These are phyloP conservation scores for Drosophila colorata DNA, from an alignment of 2,888 invertebrate species.

Conservation along the genomic window DNA sequence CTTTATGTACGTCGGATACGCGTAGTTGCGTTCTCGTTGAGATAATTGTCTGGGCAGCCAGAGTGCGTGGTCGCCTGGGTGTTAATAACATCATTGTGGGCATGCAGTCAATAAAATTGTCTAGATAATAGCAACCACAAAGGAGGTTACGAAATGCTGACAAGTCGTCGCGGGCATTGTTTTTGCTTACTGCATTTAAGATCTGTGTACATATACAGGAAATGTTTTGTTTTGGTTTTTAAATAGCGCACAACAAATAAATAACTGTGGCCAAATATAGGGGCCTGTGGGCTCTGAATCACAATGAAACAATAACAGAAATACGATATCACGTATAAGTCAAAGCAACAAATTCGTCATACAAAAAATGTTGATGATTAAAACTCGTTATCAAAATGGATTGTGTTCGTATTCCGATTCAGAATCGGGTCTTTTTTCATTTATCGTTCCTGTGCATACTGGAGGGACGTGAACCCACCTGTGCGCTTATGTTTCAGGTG, in stretches of 20 bases:
- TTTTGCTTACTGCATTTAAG: slow-evolving; percentile 13
- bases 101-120: background rate
- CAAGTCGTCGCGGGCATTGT: slow-evolving; percentile 4
- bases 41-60: slow-evolving; percentile 24
- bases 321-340: slow-evolving; percentile 32
- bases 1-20: background rate
- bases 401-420: background rate
- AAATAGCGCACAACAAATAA: slow-evolving; percentile 9
- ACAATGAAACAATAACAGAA: slow-evolving; percentile 13
- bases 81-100: background rate
- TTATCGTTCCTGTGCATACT: background rate
- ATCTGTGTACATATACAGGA: slow-evolving; percentile 34
- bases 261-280: slow-evolving; percentile 12
- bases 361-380: background rate
- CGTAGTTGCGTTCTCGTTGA: slow-evolving; percentile 14
- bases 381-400: slow-evolving; percentile 17
- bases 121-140: slow-evolving; percentile 9
- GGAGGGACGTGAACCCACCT: slow-evolving; percentile 17
- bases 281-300: slow-evolving; percentile 13
- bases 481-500: slow-evolving; percentile 36
- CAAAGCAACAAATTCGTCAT: slow-evolving; percentile 30
- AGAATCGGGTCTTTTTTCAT: background rate
- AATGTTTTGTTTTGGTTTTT: slow-evolving; percentile 30
- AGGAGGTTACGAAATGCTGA: background rate
- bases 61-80: slow-evolving; percentile 14